Conservation (phyloP, 53 echinoderm and acorn worm species). For the Holothuria scabra region DNA sequence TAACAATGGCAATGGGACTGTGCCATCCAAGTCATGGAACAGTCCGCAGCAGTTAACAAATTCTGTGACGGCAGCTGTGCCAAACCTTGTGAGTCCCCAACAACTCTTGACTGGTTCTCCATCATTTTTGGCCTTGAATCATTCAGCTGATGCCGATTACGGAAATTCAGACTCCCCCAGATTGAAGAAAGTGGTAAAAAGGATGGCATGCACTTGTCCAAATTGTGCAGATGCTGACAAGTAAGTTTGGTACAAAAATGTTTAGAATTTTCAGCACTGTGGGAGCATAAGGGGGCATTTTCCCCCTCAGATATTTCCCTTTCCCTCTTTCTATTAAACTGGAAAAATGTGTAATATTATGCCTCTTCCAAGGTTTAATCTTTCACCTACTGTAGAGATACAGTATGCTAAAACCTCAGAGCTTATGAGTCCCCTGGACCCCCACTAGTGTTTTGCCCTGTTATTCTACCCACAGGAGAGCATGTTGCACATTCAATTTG, state of each 20-base stretch:
- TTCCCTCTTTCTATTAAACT: no score
- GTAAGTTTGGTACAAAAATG: conserved; percentile 45
- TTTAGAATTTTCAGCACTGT: no score
- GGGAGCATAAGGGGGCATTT: no score
- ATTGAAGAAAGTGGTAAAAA: conserved; percentile 56
- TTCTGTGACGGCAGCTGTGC: not conserved
- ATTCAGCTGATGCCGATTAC: not conserved
- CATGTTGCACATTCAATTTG: no score
- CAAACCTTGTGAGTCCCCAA: conserved; percentile 16
- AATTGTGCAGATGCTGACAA: conserved; percentile 80
- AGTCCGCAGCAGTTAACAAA: not conserved
- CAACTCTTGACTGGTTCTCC: conserved; percentile 19
- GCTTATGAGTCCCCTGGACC: no score
- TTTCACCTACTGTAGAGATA: no score
- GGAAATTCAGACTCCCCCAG: not conserved
- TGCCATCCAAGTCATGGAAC: conserved; percentile 27
- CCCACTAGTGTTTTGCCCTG: no score
- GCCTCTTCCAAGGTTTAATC: no score
- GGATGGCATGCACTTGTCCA: conserved; percentile 96
- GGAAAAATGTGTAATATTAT: no score
- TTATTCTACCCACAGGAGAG: no score
- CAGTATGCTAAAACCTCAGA: no score
- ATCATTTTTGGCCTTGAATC: not conserved
- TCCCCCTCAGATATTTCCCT: no score
- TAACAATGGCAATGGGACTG: conserved; percentile 3